phyloP scores from a whole-genome alignment of 2,888 invertebrate species.

The Sarcophaga variegata region DNA sequence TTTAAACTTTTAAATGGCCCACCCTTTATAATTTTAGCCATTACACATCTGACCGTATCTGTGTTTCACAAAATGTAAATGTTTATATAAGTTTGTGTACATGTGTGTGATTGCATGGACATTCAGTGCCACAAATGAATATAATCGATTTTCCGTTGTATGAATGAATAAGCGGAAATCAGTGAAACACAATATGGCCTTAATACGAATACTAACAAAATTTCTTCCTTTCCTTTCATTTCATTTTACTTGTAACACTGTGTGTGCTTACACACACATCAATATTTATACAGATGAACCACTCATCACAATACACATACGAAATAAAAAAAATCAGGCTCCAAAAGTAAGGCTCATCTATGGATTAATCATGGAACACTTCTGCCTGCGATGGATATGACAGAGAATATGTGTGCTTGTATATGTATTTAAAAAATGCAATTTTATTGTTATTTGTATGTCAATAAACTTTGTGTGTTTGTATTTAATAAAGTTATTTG shows the following conservation, averaged over 20 bases:
- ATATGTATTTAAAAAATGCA: neutral
- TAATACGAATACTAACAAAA: conserved; percentile 29
- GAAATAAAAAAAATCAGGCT: too few species aligned
- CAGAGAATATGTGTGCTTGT: neutral
- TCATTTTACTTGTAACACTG: neutral
- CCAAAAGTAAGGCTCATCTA: too few species aligned
- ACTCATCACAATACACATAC: conserved; percentile 12
- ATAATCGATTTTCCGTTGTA: conserved; percentile 64
- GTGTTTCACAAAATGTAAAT: neutral
- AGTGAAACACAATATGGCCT: conserved; percentile 58
- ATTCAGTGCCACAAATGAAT: conserved; percentile 54
- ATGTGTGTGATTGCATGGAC: too few species aligned
- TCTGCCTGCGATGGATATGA: neutral
- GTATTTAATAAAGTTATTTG: conserved; percentile 38
- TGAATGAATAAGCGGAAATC: conserved; percentile 67
- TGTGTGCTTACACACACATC: neutral
- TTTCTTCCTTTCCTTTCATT: too few species aligned
- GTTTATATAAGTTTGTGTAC: neutral
- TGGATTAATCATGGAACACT: too few species aligned
- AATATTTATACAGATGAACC: conserved; percentile 7
- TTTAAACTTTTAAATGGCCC: too few species aligned
- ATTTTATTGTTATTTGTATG: neutral
- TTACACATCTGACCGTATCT: neutral
- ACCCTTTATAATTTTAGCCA: too few species aligned
- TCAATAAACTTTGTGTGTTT: neutral